Base-by-base conservation (phyloP, 2,797 vertebrate genomes). In the Mastacembelus armatus region DNA sequence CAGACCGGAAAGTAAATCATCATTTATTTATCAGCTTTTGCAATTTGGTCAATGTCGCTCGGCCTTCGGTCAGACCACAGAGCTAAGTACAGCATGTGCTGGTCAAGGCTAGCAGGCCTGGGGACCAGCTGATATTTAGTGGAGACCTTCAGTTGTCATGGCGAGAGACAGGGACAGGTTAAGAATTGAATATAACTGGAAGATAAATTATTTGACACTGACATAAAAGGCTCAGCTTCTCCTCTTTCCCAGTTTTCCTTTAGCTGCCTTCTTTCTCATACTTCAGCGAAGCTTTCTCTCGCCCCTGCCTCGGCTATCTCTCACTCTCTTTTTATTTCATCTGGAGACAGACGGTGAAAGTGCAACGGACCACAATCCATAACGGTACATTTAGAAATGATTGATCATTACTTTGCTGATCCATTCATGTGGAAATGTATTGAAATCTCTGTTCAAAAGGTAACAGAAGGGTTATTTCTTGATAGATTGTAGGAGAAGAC, bases 61-160 rank as follows among this genome's bases (percentile, higher is more conserved):
- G n/a, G n/a, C n/a, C n/a, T n/a, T n/a, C n/a, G n/a, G n/a, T n/a
- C n/a, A n/a, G n/a, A 68, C 14, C 57, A 45, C 2, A 73, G 16
- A 60, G 64, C 51, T 54, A 1, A 35, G 47, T 35, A 64, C 65
- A 62, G 56, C 18, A 15, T 52, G 64, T 76, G 11, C 71, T 63
- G 12, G 65, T 63, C 30, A 79, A 81, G 78, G 69, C 49, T 51
- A 70, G 10, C 24, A 36, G 19, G 39, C 10, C 15, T 35, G 22
- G 4, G 26, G 43, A 40, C 12, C 36, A 38, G 27, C 50, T 65
- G 40, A 74, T 59, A 69, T 81, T 70, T 51, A 67, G 22, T 15
- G 3, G 15, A 61, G 67, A 59, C 67, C 67, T 81, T 77, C 58
- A 40, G 26, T 42, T 50, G 36, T 54, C 43, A 48, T 21, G 19